phyloP scores from a whole-genome alignment of 2,113 vertebrate genomes.

The Mormyrus lacerda region DNA sequence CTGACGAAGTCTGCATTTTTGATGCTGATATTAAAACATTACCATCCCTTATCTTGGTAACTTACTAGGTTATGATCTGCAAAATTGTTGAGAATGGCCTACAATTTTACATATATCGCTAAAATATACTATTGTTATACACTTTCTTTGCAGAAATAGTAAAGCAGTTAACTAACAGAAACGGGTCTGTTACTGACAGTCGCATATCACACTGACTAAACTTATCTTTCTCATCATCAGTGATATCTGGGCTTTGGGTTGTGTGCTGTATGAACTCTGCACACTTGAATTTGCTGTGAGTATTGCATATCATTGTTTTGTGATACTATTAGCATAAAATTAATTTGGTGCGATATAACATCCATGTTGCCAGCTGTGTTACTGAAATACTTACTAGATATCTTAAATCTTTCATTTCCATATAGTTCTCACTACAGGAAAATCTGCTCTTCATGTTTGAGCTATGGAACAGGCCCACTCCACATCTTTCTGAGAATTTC shows the following conservation, averaged over 20 bases:
- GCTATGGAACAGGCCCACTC: background rate
- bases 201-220: background rate
- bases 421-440: constrained; percentile 16
- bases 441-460: constrained; percentile 8
- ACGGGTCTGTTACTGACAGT: background rate
- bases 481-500: constrained; percentile 14
- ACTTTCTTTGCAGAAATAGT: background rate
- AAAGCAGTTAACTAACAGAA: background rate
- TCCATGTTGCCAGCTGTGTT: background rate
- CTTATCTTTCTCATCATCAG: background rate
- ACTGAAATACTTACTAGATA: background rate
- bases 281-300: constrained; percentile 15
- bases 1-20: background rate
- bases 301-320: background rate
- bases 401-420: background rate
- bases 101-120: background rate
- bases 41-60: background rate
- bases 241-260: constrained; percentile 24
- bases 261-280: constrained; percentile 22
- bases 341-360: background rate
- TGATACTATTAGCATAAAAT: background rate
- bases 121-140: background rate
- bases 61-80: background rate
- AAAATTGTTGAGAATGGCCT: background rate
- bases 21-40: background rate